Conservation (phyloP, 2,888 invertebrate genomes). For the Leptothorax acervorum region DNA sequence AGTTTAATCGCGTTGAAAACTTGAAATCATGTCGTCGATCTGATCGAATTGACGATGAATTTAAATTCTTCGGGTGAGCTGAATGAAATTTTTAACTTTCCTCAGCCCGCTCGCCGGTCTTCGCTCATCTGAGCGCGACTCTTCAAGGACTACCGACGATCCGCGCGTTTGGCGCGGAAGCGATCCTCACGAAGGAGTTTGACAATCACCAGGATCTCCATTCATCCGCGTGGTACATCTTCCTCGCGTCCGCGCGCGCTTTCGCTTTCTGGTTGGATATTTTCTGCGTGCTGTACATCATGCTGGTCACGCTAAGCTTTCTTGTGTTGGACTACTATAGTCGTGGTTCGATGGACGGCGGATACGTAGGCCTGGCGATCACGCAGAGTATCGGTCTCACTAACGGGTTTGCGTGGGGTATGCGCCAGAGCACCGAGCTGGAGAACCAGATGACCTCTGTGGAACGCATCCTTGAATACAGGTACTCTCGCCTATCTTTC, state of each 20-base stretch:
- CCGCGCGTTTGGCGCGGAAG: conserved; percentile 94
- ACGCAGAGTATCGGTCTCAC: conserved; percentile 93
- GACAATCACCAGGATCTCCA: conserved; percentile 94
- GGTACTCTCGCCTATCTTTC: conserved; percentile 61
- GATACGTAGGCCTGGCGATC: conserved; percentile 92
- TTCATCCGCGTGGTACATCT: conserved; percentile 96
- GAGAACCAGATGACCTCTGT: conserved; percentile 96
- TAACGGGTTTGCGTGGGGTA: conserved; percentile 95
- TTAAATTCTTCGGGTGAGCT: background rate
- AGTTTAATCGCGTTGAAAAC: background rate
- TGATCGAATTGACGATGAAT: background rate
- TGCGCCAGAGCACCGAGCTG: conserved; percentile 96
- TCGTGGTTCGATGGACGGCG: conserved; percentile 86
- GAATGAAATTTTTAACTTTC: conserved; percentile 46
- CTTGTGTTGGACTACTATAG: conserved; percentile 87
- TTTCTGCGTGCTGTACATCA: conserved; percentile 94
- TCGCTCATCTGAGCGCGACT: conserved; percentile 95
- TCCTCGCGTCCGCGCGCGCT: conserved; percentile 95
- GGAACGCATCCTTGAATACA: conserved; percentile 91
- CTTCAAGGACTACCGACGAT: conserved; percentile 97
- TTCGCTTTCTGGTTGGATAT: conserved; percentile 97
- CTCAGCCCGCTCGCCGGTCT: conserved; percentile 97
- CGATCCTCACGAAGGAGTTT: conserved; percentile 92
- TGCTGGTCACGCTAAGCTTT: conserved; percentile 94
- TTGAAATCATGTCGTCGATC: background rate